These are phyloP conservation scores for Bombus vancouverensis DNA, from an alignment of 1,140 invertebrate species.

Conservation along the genomic window DNA sequence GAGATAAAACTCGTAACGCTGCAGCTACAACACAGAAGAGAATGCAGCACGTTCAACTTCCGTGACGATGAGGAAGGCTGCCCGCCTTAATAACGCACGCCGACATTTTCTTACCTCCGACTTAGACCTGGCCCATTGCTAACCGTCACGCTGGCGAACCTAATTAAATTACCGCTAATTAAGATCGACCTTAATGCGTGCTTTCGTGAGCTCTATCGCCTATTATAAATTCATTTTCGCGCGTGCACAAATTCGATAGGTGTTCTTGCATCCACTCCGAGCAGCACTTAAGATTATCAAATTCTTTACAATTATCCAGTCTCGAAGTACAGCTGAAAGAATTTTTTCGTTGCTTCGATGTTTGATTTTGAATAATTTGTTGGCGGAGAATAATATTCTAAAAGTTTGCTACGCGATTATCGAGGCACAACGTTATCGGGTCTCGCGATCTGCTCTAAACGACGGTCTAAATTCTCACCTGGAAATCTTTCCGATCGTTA, in stretches of 20 bases:
- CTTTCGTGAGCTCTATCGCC: constrained; percentile 73
- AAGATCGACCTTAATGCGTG: constrained; percentile 81
- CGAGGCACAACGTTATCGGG: neutral
- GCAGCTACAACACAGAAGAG: constrained; percentile 33
- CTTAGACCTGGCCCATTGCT: constrained; percentile 74
- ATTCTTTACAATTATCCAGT: neutral
- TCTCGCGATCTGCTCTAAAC: neutral
- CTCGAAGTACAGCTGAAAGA: neutral
- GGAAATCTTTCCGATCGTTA: neutral
- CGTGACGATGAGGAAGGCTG: constrained; percentile 78
- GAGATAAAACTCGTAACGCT: neutral
- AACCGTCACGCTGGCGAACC: constrained; percentile 80
- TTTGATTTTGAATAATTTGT: too few species aligned
- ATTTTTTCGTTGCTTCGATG: too few species aligned
- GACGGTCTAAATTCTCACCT: neutral
- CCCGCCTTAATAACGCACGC: constrained; percentile 78
- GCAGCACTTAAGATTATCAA: neutral
- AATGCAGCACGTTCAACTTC: constrained; percentile 72
- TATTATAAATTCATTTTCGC: constrained; percentile 71
- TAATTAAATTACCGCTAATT: constrained; percentile 82
- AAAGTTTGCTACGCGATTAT: neutral
- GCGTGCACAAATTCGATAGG: neutral
- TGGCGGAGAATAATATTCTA: neutral
- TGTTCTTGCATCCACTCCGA: neutral
- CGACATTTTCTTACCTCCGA: constrained; percentile 71